Evolutionary conservation across 2,113 vertebrate genomes (phyloP).

Genomic region (Malurus cyaneus): DNA sequence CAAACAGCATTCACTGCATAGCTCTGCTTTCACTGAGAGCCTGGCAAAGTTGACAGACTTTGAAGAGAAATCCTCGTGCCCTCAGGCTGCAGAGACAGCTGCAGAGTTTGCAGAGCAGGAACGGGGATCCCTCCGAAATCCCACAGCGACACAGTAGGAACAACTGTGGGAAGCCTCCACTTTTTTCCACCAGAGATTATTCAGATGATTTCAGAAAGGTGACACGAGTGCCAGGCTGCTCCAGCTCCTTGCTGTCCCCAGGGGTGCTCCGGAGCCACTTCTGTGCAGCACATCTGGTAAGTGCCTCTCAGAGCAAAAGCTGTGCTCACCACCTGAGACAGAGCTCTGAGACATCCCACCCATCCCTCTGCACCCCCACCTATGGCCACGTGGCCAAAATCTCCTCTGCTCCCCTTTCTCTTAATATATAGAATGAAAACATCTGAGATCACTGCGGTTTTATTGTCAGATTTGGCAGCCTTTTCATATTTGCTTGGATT

Average conservation of each 20-base stretch:
- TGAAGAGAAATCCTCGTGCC: background rate
- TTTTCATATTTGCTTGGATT: constrained; percentile 62
- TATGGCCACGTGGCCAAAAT: background rate
- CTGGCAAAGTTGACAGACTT: background rate
- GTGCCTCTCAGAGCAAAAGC: background rate
- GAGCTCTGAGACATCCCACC: background rate
- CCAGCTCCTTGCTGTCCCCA: background rate
- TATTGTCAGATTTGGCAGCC: constrained; percentile 58
- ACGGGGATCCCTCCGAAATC: background rate
- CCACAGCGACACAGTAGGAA: background rate
- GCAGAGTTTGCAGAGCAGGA: background rate
- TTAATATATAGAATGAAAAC: background rate
- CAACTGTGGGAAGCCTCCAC: background rate
- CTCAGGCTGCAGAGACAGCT: background rate
- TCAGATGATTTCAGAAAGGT: background rate
- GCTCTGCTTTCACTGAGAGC: background rate
- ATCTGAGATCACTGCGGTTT: constrained; percentile 23
- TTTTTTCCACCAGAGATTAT: background rate
- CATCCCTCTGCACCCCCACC: background rate
- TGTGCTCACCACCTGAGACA: background rate
- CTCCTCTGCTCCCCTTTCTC: background rate
- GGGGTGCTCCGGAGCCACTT: background rate
- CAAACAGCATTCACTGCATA: background rate
- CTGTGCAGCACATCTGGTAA: background rate
- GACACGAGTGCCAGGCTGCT: background rate